Base-by-base conservation (phyloP, 2,888 invertebrate genomes). In the Diarsia brunnea region DNA sequence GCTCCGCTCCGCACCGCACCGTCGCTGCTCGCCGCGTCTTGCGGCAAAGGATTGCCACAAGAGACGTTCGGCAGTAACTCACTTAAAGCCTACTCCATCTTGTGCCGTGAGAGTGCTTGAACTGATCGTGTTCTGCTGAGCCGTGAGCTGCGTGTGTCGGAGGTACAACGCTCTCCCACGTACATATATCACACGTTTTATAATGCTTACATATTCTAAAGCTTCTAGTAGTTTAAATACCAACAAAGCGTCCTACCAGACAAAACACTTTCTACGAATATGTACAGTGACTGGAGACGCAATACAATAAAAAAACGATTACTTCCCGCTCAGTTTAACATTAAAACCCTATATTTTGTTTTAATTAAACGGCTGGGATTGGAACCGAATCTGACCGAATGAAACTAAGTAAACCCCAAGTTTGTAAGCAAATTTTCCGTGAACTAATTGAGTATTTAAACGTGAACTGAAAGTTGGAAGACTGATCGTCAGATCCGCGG, bases 401-500 rank as follows among this genome's bases (percentile, higher is more conserved):
- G 65, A 63, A 45, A 43, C 38, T 55, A 51, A 71, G 68, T 45
- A 45, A 68, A 69, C n/a, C 49, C 64, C 60, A 73, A 76, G 55
- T 81, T 73, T 47, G 51, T 45, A 24, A 64, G 38, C 60, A 70
- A 75, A 49, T 75, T 78, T 51, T 31, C 63, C 66, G 67, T 55
- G 53, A 79, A 83, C 69, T 75, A 79, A 72, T 75, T 55, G 79
- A 73, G 75, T 78, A 82, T 70, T 75, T 85, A 82, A 75, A 70
- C 45, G 58, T 45, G 61, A 65, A 78, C 31, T 63, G 49, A 75
- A 75, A 75, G 67, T 84, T 73, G 51, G 51, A 60, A 69, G 68
- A 73, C 43, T 16, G 58, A 71, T 65, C 43, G 65, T 31, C 21
- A 31, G 65, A 8, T 21, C 47, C 21, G 12, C 43, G n/a, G n/a